Evolutionary conservation across 2,888 invertebrate species (phyloP).

Genomic region (Sylvicola cinctus): DNA sequence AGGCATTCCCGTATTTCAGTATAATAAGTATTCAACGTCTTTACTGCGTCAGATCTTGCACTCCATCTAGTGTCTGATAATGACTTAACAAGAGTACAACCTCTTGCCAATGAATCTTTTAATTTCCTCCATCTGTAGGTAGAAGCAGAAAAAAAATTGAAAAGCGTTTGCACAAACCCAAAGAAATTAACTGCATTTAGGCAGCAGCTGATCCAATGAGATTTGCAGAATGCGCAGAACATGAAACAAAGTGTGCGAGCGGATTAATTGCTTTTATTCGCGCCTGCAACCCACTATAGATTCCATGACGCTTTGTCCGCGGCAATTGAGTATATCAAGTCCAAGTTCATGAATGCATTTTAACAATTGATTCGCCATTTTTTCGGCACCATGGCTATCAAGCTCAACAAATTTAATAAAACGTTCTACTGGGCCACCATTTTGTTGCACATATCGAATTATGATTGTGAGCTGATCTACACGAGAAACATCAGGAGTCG

Average conservation of each 20-base stretch:
- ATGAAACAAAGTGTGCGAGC: constrained; percentile 13
- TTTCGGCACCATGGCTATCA: constrained; percentile 11
- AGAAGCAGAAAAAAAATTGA: constrained; percentile 1
- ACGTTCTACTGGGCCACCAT: constrained; percentile 11
- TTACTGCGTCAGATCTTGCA: too few species aligned
- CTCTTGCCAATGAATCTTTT: not conserved
- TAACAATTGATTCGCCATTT: constrained; percentile 4
- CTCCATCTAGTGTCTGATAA: too few species aligned
- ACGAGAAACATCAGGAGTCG: constrained; percentile 15
- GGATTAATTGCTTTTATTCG: constrained; percentile 13
- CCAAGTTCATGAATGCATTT: not conserved
- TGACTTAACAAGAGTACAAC: too few species aligned
- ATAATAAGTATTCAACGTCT: too few species aligned
- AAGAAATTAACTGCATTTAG: not conserved
- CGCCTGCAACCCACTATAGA: constrained; percentile 13
- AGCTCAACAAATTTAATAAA: constrained; percentile 15
- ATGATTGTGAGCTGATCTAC: constrained; percentile 14
- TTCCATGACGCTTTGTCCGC: constrained; percentile 7
- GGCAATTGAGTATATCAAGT: constrained; percentile 1
- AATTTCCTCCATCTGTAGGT: constrained; percentile 1
- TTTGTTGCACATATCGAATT: constrained; percentile 13
- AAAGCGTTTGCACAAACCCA: not conserved
- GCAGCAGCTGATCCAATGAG: constrained; percentile 9
- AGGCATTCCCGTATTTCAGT: too few species aligned
- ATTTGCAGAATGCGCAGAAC: constrained; percentile 13